A percentile compares a stretch with the other conserved stretches of the same genome.
Conservation (phyloP, 2,797 vertebrate species). For the Thunnus albacares region DNA sequence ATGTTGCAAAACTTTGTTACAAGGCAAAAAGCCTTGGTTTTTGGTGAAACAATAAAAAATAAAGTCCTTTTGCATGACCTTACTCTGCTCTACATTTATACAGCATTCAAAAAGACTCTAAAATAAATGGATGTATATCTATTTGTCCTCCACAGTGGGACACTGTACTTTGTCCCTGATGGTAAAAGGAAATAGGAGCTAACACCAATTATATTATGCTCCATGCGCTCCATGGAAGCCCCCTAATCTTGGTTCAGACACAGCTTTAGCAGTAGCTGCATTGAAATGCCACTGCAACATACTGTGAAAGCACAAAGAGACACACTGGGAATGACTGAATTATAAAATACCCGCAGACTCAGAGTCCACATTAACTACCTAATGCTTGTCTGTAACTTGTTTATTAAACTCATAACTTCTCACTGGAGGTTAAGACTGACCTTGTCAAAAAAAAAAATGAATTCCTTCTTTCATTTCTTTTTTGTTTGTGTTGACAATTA, state of each 20-base stretch:
- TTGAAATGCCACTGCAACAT: conserved; percentile 26
- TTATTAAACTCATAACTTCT: conserved; percentile 7
- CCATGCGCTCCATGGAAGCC: conserved; percentile 26
- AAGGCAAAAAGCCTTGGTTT: background rate
- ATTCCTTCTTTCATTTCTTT: background rate
- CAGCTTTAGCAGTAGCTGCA: conserved; percentile 9
- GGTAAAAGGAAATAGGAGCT: conserved; percentile 31
- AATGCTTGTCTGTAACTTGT: background rate
- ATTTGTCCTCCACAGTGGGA: conserved; percentile 31
- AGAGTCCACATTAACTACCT: conserved; percentile 1
- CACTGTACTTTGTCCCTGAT: conserved; percentile 4
- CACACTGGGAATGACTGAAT: conserved; percentile 1
- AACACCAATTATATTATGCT: conserved; percentile 43
- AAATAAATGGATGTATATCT: conserved; percentile 23
- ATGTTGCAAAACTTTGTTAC: background rate
- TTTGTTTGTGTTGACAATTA: conserved; percentile 17
- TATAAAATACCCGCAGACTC: conserved; percentile 17
- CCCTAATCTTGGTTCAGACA: conserved; percentile 12
- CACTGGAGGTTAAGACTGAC: conserved; percentile 5
- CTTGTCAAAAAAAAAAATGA: background rate
- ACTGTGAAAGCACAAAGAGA: conserved; percentile 29
- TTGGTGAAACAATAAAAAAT: background rate
- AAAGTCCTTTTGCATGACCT: background rate
- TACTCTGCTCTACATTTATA: conserved; percentile 35
- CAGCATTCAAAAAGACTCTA: conserved; percentile 12